Evolutionary conservation across 2,797 vertebrate species (phyloP).

Genomic region (Ctenopoma kingsleyae): DNA sequence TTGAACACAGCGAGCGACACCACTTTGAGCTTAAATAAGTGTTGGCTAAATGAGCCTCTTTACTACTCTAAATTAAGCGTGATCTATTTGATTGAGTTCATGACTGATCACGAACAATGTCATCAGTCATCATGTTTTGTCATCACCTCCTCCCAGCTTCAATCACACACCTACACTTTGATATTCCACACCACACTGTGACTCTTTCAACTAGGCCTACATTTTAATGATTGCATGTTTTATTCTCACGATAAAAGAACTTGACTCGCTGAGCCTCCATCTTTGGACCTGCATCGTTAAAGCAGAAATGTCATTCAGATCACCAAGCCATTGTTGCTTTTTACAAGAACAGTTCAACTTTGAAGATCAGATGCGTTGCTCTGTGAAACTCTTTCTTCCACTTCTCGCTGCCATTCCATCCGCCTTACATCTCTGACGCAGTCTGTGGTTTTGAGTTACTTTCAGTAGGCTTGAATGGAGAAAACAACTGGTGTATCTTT

Average conservation of each 20-base stretch:
- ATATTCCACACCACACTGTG: not conserved
- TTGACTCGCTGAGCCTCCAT: not conserved
- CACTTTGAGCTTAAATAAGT: not conserved
- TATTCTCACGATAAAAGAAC: conserved; percentile 2
- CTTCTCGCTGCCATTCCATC: conserved; percentile 32
- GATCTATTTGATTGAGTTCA: conserved; percentile 13
- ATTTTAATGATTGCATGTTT: conserved; percentile 29
- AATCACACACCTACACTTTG: not conserved
- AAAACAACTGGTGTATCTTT: conserved; percentile 42
- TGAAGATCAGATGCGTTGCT: conserved; percentile 44
- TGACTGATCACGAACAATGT: not conserved
- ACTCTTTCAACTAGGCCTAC: not conserved
- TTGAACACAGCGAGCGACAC: not conserved
- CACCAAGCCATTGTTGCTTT: conserved; percentile 6
- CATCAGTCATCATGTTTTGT: not conserved
- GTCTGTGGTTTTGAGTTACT: conserved; percentile 53
- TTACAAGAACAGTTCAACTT: conserved; percentile 9
- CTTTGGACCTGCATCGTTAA: conserved; percentile 5
- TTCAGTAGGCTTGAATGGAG: conserved; percentile 40
- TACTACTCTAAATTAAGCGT: conserved; percentile 18
- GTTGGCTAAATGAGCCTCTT: not conserved
- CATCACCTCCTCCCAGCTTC: not conserved
- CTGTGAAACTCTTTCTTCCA: conserved; percentile 37
- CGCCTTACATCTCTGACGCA: conserved; percentile 39
- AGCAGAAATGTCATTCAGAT: conserved; percentile 7